Percentiles rank a stretch among this genome's conserved stretches.
phyloP scores from a whole-genome alignment of 1,140 invertebrate species.

The Leptopilina clavipes region DNA sequence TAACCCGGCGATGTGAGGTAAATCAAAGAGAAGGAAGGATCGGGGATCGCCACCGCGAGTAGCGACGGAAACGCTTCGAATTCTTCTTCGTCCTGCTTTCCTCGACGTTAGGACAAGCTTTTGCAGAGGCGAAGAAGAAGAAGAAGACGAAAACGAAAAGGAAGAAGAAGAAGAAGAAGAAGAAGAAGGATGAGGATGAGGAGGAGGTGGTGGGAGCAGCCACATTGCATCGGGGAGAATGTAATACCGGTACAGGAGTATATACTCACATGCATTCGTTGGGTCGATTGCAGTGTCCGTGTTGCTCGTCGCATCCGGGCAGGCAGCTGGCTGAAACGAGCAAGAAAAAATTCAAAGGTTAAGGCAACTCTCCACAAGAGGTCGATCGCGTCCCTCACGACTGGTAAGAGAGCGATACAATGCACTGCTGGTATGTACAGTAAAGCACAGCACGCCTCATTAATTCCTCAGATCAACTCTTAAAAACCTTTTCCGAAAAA shows the following conservation, averaged over 20 bases:
- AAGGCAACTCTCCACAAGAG: constrained; percentile 69
- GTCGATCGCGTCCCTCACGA: constrained; percentile 67
- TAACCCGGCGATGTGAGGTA: constrained; percentile 29
- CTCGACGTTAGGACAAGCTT: neutral
- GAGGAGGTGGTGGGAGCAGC: neutral
- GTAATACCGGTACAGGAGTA: constrained; percentile 41
- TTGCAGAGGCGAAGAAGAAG: too few relatives aligned
- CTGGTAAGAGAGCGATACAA: constrained; percentile 30
- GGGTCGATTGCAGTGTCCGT: constrained; percentile 93
- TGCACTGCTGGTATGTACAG: constrained; percentile 12
- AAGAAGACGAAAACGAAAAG: too few relatives aligned
- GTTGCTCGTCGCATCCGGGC: constrained; percentile 90
- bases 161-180: too few relatives aligned
- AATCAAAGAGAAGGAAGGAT: constrained; percentile 42
- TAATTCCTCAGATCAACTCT: constrained; percentile 27
- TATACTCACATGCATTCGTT: constrained; percentile 96
- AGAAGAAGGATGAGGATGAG: too few relatives aligned
- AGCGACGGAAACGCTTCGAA: constrained; percentile 57
- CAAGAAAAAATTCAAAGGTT: constrained; percentile 75
- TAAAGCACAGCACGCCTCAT: constrained; percentile 33
- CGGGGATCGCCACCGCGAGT: constrained; percentile 44
- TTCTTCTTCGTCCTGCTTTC: constrained; percentile 46
- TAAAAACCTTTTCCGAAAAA: neutral
- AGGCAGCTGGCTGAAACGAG: constrained; percentile 91
- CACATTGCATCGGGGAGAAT: constrained; percentile 24